phyloP scores from a whole-genome alignment of 1,140 invertebrate species.

The Penaeus japonicus region DNA sequence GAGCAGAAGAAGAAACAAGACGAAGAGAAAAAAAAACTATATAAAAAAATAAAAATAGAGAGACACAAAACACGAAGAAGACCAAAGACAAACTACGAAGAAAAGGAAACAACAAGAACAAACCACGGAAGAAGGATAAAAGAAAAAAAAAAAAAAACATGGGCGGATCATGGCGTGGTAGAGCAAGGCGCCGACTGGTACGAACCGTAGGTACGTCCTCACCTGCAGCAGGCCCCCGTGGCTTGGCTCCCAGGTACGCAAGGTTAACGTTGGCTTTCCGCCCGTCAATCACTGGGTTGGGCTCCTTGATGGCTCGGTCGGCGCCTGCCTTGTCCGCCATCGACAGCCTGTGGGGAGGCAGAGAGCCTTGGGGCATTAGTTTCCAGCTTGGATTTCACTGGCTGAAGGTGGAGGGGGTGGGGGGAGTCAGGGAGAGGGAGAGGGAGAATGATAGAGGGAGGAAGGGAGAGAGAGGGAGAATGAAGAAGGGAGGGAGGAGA shows the following conservation, averaged over 20 bases:
- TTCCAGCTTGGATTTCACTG: conserved; percentile 66
- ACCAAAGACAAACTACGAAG: background rate
- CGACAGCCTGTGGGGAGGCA: conserved; percentile 78
- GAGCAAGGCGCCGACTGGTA: background rate
- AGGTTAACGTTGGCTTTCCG: conserved; percentile 98
- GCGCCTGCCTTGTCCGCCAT: conserved; percentile 94
- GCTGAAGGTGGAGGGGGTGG: conserved; percentile 79
- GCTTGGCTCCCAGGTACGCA: conserved; percentile 96
- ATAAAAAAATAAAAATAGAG: background rate
- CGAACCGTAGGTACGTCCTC: conserved; percentile 42
- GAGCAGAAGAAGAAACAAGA: background rate
- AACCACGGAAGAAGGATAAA: too few species aligned
- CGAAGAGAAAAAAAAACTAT: background rate
- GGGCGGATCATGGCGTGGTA: background rate
- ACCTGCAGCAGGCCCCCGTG: conserved; percentile 71
- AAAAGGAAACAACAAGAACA: too few species aligned
- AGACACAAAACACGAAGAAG: background rate
- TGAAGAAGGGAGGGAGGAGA: background rate
- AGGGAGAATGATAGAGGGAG: background rate
- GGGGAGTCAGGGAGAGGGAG: background rate
- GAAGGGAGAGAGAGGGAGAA: background rate
- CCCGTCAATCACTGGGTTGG: conserved; percentile 98
- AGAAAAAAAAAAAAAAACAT: too few species aligned
- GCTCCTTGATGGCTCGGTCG: conserved; percentile 95
- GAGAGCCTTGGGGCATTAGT: conserved; percentile 13